A percentile compares a stretch with the other conserved stretches of the same genome.
phyloP scores from a whole-genome alignment of 2,888 invertebrate genomes.

The Tridacna gigas region DNA sequence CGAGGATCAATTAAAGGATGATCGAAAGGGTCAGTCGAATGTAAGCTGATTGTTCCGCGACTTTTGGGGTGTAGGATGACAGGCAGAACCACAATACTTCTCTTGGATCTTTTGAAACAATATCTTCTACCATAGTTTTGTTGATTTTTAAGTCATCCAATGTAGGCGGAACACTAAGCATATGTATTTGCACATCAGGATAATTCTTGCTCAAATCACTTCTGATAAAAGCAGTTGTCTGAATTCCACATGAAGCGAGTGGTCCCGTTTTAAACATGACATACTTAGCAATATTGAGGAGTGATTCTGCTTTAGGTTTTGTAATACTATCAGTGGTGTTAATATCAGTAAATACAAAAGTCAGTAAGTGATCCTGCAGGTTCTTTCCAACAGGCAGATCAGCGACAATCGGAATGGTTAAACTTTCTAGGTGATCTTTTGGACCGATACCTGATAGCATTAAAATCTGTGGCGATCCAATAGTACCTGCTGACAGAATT shows the following conservation, averaged over 20 bases:
- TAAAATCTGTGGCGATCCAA: constrained; percentile 83
- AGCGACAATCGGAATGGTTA: constrained; percentile 77
- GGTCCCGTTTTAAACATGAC: constrained; percentile 27
- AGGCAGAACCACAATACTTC: constrained; percentile 20
- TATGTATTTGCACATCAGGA: constrained; percentile 51
- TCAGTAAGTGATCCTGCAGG: constrained; percentile 77
- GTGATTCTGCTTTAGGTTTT: constrained; percentile 17
- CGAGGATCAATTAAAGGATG: constrained; percentile 95
- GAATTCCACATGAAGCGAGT: constrained; percentile 18
- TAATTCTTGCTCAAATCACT: constrained; percentile 31
- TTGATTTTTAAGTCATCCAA: neutral
- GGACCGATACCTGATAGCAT: constrained; percentile 84
- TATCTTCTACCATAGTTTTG: constrained; percentile 16
- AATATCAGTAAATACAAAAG: constrained; percentile 18
- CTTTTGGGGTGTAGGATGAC: constrained; percentile 87
- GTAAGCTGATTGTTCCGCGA: constrained; percentile 91
- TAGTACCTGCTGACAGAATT: constrained; percentile 83
- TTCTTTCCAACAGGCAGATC: constrained; percentile 82
- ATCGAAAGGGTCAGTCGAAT: constrained; percentile 90
- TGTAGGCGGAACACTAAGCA: constrained; percentile 2
- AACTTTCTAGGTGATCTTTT: constrained; percentile 77
- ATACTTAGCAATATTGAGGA: constrained; percentile 22
- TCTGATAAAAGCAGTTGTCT: constrained; percentile 35
- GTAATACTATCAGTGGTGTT: constrained; percentile 39
- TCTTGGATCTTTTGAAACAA: constrained; percentile 3